A percentile compares a stretch with the other conserved stretches of the same genome.
Evolutionary conservation across 2,797 vertebrate genomes (phyloP).

Genomic region (Gallinago solitaria): DNA sequence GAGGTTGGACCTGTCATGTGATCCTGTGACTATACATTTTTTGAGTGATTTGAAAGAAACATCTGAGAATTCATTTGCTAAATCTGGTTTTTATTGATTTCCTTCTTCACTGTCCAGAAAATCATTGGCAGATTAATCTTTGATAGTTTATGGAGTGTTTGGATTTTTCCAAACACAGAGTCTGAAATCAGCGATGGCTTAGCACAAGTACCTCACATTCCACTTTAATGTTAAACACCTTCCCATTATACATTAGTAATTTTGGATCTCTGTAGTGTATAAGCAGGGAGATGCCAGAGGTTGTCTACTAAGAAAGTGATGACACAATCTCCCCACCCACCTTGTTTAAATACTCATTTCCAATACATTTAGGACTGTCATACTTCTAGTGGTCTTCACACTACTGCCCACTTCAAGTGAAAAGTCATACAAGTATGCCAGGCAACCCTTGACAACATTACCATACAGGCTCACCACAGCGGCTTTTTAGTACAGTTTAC

Average conservation of each 20-base stretch:
- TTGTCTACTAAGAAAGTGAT: background rate
- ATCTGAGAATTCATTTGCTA: background rate
- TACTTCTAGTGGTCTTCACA: background rate
- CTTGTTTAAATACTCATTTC: background rate
- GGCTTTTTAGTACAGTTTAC: background rate
- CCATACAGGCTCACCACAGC: rapidly evolving
- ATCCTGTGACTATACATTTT: background rate
- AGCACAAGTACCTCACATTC: background rate
- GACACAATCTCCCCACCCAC: background rate
- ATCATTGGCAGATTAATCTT: background rate
- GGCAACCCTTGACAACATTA: background rate
- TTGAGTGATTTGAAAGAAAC: background rate
- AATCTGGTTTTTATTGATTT: background rate
- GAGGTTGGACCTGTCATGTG: background rate
- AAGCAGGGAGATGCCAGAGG: background rate
- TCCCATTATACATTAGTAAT: background rate
- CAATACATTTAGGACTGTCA: background rate
- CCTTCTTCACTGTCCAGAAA: background rate
- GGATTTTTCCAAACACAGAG: background rate
- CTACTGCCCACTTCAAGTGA: background rate
- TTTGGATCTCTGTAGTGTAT: background rate
- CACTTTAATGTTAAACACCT: background rate
- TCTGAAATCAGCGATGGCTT: background rate
- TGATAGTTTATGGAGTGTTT: background rate
- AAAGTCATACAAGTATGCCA: background rate